Evolutionary conservation across 2,113 vertebrate species (phyloP), one percentile per base, ranked within the genome.

Genomic region (Brachyhypopomus occidentalis): DNA sequence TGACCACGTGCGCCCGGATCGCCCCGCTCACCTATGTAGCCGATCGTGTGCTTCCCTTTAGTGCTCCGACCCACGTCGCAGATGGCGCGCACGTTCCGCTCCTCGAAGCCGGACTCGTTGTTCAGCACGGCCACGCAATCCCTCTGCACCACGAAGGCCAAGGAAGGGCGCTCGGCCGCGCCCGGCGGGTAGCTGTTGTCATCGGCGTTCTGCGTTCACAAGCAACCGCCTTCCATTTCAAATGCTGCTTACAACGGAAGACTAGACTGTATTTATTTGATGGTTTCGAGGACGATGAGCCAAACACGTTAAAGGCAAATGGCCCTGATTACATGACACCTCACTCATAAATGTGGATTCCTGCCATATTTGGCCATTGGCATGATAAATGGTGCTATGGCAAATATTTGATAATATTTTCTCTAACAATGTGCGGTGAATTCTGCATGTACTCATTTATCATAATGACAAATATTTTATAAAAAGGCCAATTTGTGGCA

Each of bases 11-110:
- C 27, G 41, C 8, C 38, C 3, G 45, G 11, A 1, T 11, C 9
- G 12, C 45, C 12, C 45, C 12, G 12, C 63, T 77, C 84, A 94
- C 93, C 94, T 55, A 95, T 94, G 88, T 95, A 94, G 80, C 94
- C 93, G 5, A 88, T 92, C 67, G 88, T 92, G 85, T 94, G 92
- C 88, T 94, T 94, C 72, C 94, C 93, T 84, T 95, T 94, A 59
- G 93, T 95, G 89, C 93, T 94, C 80, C 87, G 81, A n/a, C 93
- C 93, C 38, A 94, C 93, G 14, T 94, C 93, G 75, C 94, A 95
- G 85, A 95, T 90, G 72, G 93, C 93, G 9, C 85, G 86, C 60
- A 94, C 87, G 78, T 95, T 92, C 34, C 63, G 86, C 84, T 94
- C 92, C 85, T 91, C 88, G 75, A 95, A 95, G 78, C 94, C 94